Evolutionary conservation across 2,797 vertebrate species (phyloP).

Genomic region (Acomys russatus): DNA sequence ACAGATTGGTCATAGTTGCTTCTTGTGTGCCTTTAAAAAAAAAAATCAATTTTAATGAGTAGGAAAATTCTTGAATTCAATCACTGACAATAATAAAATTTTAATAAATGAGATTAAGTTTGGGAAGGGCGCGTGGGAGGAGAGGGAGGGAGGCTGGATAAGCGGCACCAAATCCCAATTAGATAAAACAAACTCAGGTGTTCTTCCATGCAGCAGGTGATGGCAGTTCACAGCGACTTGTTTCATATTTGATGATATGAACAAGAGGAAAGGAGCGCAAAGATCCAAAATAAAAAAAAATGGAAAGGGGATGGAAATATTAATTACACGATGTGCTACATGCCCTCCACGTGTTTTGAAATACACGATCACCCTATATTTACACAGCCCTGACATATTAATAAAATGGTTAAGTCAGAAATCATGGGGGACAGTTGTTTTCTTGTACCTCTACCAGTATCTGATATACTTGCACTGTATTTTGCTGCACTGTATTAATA

Average conservation of each 20-base stretch:
- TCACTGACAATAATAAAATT: slow-evolving; percentile 58
- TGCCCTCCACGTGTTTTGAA: neutral
- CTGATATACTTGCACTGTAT: slow-evolving; percentile 27
- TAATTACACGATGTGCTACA: neutral
- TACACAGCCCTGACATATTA: neutral
- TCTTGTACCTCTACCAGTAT: slow-evolving; percentile 16
- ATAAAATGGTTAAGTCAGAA: slow-evolving; percentile 32
- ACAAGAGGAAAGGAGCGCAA: neutral
- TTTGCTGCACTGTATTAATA: slow-evolving; percentile 14
- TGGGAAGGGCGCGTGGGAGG: neutral
- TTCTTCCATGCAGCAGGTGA: neutral
- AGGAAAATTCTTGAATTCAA: slow-evolving; percentile 19
- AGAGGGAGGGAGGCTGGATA: too few relatives aligned
- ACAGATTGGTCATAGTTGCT: neutral
- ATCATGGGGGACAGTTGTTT: neutral
- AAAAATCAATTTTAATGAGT: slow-evolving; percentile 54
- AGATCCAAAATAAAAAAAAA: neutral
- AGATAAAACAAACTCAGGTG: neutral
- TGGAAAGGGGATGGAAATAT: neutral
- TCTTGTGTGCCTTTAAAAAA: neutral
- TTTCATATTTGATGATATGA: neutral
- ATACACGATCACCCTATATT: neutral
- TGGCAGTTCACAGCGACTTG: neutral
- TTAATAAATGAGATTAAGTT: slow-evolving; percentile 48
- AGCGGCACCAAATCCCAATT: neutral